Conservation (phyloP, 2,888 invertebrate species). For the Netelia fuscicornis region DNA sequence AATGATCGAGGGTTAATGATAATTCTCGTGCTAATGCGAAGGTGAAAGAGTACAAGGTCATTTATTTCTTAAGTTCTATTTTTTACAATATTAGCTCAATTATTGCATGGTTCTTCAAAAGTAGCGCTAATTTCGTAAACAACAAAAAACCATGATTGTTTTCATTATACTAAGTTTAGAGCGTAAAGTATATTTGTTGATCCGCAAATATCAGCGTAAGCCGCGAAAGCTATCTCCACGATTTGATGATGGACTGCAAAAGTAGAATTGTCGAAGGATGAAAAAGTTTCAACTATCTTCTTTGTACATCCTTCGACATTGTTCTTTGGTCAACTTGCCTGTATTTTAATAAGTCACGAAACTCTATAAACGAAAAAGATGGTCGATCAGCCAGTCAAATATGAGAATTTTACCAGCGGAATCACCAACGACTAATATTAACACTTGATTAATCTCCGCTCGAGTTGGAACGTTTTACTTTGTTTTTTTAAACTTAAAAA, state of each 20-base stretch:
- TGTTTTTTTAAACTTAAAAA: constrained; percentile 18
- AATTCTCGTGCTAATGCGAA: constrained; percentile 50
- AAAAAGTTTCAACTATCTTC: not conserved
- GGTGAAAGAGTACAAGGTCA: constrained; percentile 25
- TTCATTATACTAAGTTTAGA: constrained; percentile 53
- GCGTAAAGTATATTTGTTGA: constrained; percentile 22
- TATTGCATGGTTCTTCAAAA: constrained; percentile 23
- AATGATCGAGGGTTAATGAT: constrained; percentile 60
- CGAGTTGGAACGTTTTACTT: constrained; percentile 13
- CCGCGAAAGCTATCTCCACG: not conserved
- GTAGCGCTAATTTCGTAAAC: not conserved
- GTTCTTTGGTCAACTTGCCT: constrained; percentile 43
- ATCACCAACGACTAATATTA: constrained; percentile 34
- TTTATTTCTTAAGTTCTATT: constrained; percentile 43
- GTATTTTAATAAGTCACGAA: constrained; percentile 38
- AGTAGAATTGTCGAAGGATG: constrained; percentile 21
- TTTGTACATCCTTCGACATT: constrained; percentile 13
- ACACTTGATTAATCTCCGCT: constrained; percentile 43
- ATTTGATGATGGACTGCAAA: constrained; percentile 23
- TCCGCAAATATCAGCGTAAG: constrained; percentile 16
- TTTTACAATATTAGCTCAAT: constrained; percentile 59
- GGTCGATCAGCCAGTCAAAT: constrained; percentile 29
- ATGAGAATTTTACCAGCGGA: constrained; percentile 20
- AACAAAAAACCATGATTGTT: constrained; percentile 59
- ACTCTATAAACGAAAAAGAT: constrained; percentile 5